Conservation (phyloP, 2,888 invertebrate species). For the Germaria angustata region DNA sequence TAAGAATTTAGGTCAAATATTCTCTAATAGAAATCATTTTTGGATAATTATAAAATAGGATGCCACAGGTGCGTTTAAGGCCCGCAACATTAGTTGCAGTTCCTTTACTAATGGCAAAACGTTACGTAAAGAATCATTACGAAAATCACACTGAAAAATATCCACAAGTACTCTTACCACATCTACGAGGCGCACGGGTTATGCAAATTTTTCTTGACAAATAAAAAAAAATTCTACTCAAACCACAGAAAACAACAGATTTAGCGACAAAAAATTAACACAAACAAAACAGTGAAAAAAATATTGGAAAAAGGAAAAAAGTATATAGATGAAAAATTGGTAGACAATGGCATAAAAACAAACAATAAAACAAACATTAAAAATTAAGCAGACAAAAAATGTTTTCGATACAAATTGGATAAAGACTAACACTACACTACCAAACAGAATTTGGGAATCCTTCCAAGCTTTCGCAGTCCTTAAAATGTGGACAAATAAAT, state of each 20-base stretch:
- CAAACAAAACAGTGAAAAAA: constrained; percentile 60
- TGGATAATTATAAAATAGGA: background rate
- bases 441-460: background rate
- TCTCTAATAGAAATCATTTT: background rate
- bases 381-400: background rate
- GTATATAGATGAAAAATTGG: constrained; percentile 28
- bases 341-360: constrained; percentile 50
- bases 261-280: constrained; percentile 75
- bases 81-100: background rate
- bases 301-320: too few relatives aligned
- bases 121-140: constrained; percentile 48
- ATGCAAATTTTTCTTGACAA: constrained; percentile 69
- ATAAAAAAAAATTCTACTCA: constrained; percentile 32
- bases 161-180: background rate
- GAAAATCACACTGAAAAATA: background rate
- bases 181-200: constrained; percentile 70
- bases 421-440: background rate
- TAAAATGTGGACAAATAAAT: too few relatives aligned
- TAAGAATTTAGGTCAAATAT: too few relatives aligned
- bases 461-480: too few relatives aligned
- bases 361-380: background rate
- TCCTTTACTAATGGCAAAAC: constrained; percentile 42
- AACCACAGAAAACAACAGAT: constrained; percentile 59
- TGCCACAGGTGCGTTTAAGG: background rate
- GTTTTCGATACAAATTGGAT: background rate